Percentiles rank a stretch among this genome's conserved stretches.
These are phyloP conservation scores for Hyla sarda DNA, from an alignment of 2,113 vertebrate genomes.

Conservation along the genomic window DNA sequence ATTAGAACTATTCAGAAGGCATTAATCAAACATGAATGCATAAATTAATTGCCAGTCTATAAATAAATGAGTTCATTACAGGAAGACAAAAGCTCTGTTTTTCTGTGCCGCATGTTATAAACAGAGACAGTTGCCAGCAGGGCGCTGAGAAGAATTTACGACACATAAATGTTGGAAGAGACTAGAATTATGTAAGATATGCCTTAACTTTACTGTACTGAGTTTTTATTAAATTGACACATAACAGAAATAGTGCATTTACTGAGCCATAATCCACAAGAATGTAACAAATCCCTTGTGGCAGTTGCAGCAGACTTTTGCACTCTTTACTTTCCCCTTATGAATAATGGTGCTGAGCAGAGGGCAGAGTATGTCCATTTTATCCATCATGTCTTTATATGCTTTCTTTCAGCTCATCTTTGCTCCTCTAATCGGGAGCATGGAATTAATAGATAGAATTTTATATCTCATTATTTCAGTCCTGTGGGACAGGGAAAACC, in stretches of 20 bases:
- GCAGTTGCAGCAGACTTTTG: neutral
- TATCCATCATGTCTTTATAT: constrained; percentile 36
- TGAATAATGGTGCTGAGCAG: constrained; percentile 27
- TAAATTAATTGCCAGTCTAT: constrained; percentile 54
- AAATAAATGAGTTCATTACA: constrained; percentile 54
- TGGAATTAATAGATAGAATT: constrained; percentile 25
- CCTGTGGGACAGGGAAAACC: constrained; percentile 3
- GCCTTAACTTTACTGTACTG: constrained; percentile 21
- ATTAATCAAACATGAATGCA: constrained; percentile 58
- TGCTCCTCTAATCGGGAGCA: constrained; percentile 18
- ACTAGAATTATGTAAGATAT: constrained; percentile 32
- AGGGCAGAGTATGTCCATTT: constrained; percentile 14
- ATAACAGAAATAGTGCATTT: constrained; percentile 34
- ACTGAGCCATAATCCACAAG: constrained; percentile 40
- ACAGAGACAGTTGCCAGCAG: constrained; percentile 48
- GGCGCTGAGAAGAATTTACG: constrained; percentile 32
- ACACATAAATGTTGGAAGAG: neutral
- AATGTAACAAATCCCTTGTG: constrained; percentile 8
- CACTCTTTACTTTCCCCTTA: constrained; percentile 25
- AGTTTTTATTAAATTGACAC: constrained; percentile 44
- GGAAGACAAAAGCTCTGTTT: constrained; percentile 49
- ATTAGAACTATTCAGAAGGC: constrained; percentile 39
- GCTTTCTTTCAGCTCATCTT: constrained; percentile 19
- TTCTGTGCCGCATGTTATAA: constrained; percentile 41
- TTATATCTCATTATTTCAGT: constrained; percentile 12